Percentiles rank a stretch among this genome's conserved stretches.
These are phyloP conservation scores for Mormyrus proboscirostris DNA, from an alignment of 2,797 vertebrate species.

Conservation along the genomic window DNA sequence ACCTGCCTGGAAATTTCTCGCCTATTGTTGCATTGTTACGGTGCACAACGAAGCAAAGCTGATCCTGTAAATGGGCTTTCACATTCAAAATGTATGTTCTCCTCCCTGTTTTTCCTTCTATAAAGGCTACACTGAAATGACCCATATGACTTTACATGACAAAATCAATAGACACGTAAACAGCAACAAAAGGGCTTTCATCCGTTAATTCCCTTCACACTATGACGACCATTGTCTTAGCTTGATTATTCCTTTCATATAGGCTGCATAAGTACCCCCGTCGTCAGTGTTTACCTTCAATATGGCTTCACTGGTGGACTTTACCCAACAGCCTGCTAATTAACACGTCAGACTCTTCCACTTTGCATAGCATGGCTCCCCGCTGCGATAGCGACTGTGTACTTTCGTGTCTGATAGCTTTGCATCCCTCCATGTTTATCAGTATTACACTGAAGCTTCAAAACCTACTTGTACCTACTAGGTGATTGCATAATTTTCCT, in stretches of 20 bases:
- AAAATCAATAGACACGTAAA: not conserved
- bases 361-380: conserved; percentile 11
- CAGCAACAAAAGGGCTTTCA: not conserved
- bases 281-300: not conserved
- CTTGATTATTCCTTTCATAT: not conserved
- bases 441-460: not conserved
- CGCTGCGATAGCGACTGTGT: not conserved
- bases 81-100: conserved; percentile 32
- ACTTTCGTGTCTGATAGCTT: not conserved
- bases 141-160: conserved; percentile 35
- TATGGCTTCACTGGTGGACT: not conserved
- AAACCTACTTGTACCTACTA: not conserved
- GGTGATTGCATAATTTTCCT: not conserved
- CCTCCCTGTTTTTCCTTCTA: conserved; percentile 41
- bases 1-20: conserved; percentile 49
- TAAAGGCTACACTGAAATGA: conserved; percentile 56
- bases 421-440: not conserved
- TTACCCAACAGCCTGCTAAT: conserved; percentile 5
- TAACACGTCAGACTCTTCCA: not conserved
- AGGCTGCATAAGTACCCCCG: not conserved
- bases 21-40: conserved; percentile 48
- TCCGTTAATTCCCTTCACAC: not conserved
- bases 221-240: not conserved
- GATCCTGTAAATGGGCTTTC: conserved; percentile 50
- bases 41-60: conserved; percentile 59